Base-by-base conservation (phyloP, 1,140 invertebrate species). In the Cotesia glomerata region DNA sequence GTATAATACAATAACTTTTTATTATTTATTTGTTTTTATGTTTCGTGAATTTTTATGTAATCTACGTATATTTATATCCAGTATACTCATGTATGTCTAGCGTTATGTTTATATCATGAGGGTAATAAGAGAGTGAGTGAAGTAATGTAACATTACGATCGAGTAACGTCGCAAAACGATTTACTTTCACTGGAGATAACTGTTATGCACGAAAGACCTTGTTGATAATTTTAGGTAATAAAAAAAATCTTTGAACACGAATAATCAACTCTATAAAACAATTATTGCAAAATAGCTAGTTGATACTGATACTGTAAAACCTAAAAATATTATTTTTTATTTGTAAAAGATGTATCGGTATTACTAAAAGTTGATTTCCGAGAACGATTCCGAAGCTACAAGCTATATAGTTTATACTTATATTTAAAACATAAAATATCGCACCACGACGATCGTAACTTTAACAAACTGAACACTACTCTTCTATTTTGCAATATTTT, bases 121-220 rank as follows among this genome's bases (percentile, higher is more conserved):
- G 8, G 14, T 18, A 71, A 63, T 49, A 39, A 67, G 63, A 67
- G 18, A 32, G 64, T 59, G 49, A 11, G 13, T 39, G 26, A 11
- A 14, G 59, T 34, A 39, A 58, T 16, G 18, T 32, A 9, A 32
- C 18, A 62, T 62, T 7, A 18, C 26, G 26, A 26, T 26, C 26
- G 26, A 56, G 32, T 62, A 62, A 62, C 59, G 13, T 62, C 59
- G 26, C 59, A n/a, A 14, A 35, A 39, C 52, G 26, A 72, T 72
- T 62, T 64, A 72, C 71, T 72, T 72, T 72, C 71, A 67, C 71
- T 72, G 9, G 16, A 39, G 51, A 72, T 72, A 67, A 72, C 39
- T 45, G 39, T 45, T 45, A 45, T 59, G 36, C 32, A 67, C 54
- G 36, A 18, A 39, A 64, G 51, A 66, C 64, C 64, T 72, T 67